phyloP scores from a whole-genome alignment of 2,113 vertebrate genomes.

The Triplophysa rosa region DNA sequence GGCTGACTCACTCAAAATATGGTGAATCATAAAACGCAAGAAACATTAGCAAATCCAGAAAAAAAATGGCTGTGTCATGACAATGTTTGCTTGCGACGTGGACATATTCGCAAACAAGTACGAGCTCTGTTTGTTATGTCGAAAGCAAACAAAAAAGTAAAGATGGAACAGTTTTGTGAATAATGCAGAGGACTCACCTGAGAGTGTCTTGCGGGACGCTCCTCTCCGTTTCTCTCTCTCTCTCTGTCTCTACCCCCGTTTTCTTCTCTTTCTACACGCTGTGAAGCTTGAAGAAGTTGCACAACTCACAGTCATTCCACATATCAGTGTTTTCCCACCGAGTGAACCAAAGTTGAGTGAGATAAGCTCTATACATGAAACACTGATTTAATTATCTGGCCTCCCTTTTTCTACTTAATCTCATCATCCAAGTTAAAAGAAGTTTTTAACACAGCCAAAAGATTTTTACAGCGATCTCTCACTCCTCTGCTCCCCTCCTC shows the following conservation, averaged over 20 bases:
- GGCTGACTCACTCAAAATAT: constrained; percentile 28
- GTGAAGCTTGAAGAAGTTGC: constrained; percentile 65
- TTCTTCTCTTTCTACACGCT: constrained; percentile 50
- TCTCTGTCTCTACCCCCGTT: constrained; percentile 27
- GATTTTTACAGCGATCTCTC: constrained; percentile 50
- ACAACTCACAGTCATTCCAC: constrained; percentile 62
- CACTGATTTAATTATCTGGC: constrained; percentile 40
- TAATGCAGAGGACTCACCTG: constrained; percentile 66
- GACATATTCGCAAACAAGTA: not conserved
- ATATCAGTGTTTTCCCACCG: constrained; percentile 57
- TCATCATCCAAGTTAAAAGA: constrained; percentile 45
- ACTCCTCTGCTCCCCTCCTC: constrained; percentile 60
- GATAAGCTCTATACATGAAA: constrained; percentile 46
- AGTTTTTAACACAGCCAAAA: constrained; percentile 63
- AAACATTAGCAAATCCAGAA: not conserved
- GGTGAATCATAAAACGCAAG: constrained; percentile 3
- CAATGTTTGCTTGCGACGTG: not conserved
- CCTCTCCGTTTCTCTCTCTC: constrained; percentile 34
- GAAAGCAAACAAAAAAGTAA: constrained; percentile 25
- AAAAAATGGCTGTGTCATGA: not conserved
- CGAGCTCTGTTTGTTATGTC: not conserved
- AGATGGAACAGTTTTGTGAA: constrained; percentile 13
- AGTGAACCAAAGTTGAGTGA: constrained; percentile 41
- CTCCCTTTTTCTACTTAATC: constrained; percentile 26
- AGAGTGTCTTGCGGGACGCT: constrained; percentile 58